Base-by-base conservation (phyloP, 1,140 invertebrate genomes). In the Bicyclus anynana region DNA sequence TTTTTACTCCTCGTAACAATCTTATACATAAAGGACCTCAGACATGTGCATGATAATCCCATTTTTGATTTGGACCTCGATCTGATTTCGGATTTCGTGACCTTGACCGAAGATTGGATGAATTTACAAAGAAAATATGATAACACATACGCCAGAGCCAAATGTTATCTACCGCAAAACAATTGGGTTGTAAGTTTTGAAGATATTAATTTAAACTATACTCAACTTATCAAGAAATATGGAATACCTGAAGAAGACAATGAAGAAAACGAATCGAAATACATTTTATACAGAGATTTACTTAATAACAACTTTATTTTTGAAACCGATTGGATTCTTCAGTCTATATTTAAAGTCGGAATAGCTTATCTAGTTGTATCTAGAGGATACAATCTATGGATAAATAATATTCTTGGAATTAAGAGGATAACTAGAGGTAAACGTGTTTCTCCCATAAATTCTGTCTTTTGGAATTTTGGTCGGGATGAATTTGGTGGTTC, bases 311-410 rank as follows among this genome's bases (percentile, higher is more conserved):
- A n/a, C 10, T 7, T 87, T 10, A 12, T 13, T 9, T 18, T 51
- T 13, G 2, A 91, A 90, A 51, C 92, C 92, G 92, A 93, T 72
- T 95, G 91, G 90, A 70, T 94, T 5, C 70, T 26, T n/a, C n/a
- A n/a, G 17, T 27, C 44, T 1, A 12, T 93, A 1, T 77, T 91
- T 17, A 81, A 90, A 16, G 92, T 92, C 62, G 89, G 86, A 2
- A 68, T 94, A 13, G 92, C 85, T 2, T 93, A 90, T 65, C 67
- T 90, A 26, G 67, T 93, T n/a, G 89, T 91, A 1, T 91, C 92
- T 67, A 62, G 76, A 49, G 92, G 91, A 9, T 93, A 91, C 62
- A 93, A 94, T 63, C 92, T 94, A 2, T 94, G 93, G 93, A 65
- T 93, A 59, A 87, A 91, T 2, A 94, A 94, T 69, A 85, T 85